Evolutionary conservation across 2,797 vertebrate genomes (phyloP), one percentile per base, ranked within the genome.

Genomic region (Pangasius mekongensis): DNA sequence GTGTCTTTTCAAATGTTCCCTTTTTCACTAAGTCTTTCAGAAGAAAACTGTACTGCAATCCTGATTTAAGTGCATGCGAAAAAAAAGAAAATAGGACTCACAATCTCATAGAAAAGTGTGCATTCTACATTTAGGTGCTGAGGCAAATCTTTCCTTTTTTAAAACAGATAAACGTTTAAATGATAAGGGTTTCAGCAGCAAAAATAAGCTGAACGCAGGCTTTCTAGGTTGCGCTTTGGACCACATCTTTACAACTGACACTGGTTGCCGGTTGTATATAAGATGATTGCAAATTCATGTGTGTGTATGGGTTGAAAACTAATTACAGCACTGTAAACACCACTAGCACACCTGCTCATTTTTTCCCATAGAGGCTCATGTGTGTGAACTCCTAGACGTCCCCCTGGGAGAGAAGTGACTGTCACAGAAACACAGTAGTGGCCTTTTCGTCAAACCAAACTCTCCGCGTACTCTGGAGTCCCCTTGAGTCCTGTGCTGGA

Each of bases 341-440:
- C 73, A 64, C 39, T 33, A 62, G 71, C 58, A 86, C 54, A 60
- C 84, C 84, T 74, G 84, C 64, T 84, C 83, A 43, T 66, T 64
- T 66, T 81, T 64, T 27, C 56, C 81, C 60, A 54, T 22, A 13
- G 83, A 22, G 64, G 47, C 30, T 18, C 81, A 54, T 36, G 47
- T 54, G 62, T 83, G 83, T 84, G 64, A 84, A 84, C 47, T 84
- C 47, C 10, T 22, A 33, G 16, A 52, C n/a, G n/a, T 36, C 47
- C 83, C n/a, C n/a, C 30, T 54, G 83, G 82, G 82, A 69, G 30
- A 54, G n/a, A 69, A 33, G 64, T 8, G 43, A 84, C 83, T 52
- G 64, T 54, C 47, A 84, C 82, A 67, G 82, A 67, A n/a, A 66
- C 33, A 83, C 62, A 30, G 64, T 33, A 30, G 27, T 66, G 43